Percentiles rank a stretch among this genome's conserved stretches.
These are phyloP conservation scores for Opisthograptis luteolata DNA, from an alignment of 2,888 invertebrate genomes.

Conservation along the genomic window DNA sequence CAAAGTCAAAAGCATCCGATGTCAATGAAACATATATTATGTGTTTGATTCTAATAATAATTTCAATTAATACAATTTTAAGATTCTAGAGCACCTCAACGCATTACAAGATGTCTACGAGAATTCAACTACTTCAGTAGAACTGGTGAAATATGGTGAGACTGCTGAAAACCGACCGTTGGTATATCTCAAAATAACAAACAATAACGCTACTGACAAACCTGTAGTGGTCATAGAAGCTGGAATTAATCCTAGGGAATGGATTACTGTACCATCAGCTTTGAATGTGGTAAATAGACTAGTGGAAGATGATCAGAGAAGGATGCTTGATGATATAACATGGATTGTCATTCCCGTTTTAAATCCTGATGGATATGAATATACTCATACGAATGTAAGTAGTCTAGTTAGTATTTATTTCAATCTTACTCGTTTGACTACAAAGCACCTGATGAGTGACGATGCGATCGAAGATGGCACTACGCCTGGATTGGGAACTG, in stretches of 20 bases:
- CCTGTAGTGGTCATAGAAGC: slow-evolving; percentile 85
- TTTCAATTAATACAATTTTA: slow-evolving; percentile 31
- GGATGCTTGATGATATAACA: slow-evolving; percentile 82
- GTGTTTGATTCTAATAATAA: no score
- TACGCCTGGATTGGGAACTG: no score
- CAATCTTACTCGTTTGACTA: no score
- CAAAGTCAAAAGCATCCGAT: no score
- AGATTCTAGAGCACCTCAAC: slow-evolving; percentile 61
- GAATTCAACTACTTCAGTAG: slow-evolving; percentile 45
- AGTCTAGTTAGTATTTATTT: no score
- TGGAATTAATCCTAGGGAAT: slow-evolving; percentile 87
- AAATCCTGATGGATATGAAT: slow-evolving; percentile 91
- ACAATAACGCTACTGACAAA: slow-evolving; percentile 54
- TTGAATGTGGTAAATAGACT: slow-evolving; percentile 86
- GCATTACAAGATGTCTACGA: slow-evolving; percentile 43
- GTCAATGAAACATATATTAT: no score
- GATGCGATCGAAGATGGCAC: no score
- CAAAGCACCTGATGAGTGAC: no score
- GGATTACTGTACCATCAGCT: slow-evolving; percentile 88
- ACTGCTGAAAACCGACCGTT: slow-evolving; percentile 59
- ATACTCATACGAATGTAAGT: slow-evolving; percentile 82
- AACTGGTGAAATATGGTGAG: slow-evolving; percentile 52
- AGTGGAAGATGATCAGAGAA: slow-evolving; percentile 68
- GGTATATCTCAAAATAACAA: slow-evolving; percentile 78
- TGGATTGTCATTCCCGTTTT: slow-evolving; percentile 88